Base-by-base conservation (phyloP, 2,797 vertebrate species). In the Babyrousa celebensis region DNA sequence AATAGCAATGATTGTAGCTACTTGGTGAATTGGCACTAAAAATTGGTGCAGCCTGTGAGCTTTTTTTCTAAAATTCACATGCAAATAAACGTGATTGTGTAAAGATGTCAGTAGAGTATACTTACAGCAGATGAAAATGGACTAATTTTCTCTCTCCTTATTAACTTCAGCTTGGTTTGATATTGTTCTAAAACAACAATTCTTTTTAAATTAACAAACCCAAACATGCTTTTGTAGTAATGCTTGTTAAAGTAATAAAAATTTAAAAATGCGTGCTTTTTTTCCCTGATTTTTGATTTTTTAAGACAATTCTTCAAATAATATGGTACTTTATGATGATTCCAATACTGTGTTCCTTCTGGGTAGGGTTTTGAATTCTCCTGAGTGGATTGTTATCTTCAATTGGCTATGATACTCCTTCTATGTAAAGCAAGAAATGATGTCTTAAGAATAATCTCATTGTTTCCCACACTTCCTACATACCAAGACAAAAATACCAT, bases 391-490 rank as follows among this genome's bases (percentile, higher is more conserved):
- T 87, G 25, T 85, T 94, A 29, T 74, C 56, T 93, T 95, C 79
- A 18, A 80, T 67, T 93, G 43, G 27, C 75, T 88, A 29, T 78
- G 63, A 80, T 74, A 56, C 17, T 97, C 87, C 68, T 96, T 71
- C 96, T 78, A 83, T 52, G 90, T 94, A 93, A 97, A 97, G 77
- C 80, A 93, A 94, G 89, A 48, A 67, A 82, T 97, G 93, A 56
- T 89, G 78, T 93, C 93, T 94, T 97, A 92, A 96, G 95, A 97
- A 96, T 94, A 97, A 52, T 78, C 75, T 96, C 92, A 95, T 97
- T 97, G 96, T 96, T 97, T 92, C 87, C 32, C 96, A 92, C 80
- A 96, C 96, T 95, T 97, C 96, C 98, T 97, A 97, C 94, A 97
- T 32, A 79, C n/a, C 52, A 86, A 75, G 80, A 97, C 96, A 96